Base-by-base conservation (phyloP, 2,888 invertebrate species). In the Nezara viridula region DNA sequence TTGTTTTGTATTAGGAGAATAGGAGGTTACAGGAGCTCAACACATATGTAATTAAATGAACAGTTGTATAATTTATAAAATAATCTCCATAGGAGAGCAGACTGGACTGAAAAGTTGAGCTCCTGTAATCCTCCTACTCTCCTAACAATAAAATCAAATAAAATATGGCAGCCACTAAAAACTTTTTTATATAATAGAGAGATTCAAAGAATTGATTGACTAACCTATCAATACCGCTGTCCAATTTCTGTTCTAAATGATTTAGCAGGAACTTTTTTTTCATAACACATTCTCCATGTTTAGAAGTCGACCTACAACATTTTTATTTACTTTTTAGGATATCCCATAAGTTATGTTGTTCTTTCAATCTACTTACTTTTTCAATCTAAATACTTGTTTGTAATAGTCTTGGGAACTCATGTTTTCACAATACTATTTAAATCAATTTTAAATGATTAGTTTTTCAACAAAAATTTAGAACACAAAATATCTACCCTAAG, bases 221-320 rank as follows among this genome's bases (percentile, higher is more conserved):
- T 32, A 50, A 85, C 92, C 93, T 95, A 92, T 98, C 97, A 90
- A 98, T 92, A 0, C 98, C 98, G 0, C 95, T 95, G 92, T 99
- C 99, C 90, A 99, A 94, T 93, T 99, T 99, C 90, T 95, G 95
- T 93, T 99, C 98, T 89, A 98, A 95, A 92, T 97, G 97, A 91
- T 98, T 97, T 92, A 98, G 94, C 86, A 98, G 95, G 37, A 95
- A 94, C 91, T 97, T 96, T 92, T 98, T 98, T 92, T 96, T 97
- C 90, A 97, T 96, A 89, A 97, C 93, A 92, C 98, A 98, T 90
- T 98, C 97, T n/a, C 95, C 96, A 92, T 98, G 97, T 92, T 96
- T 97, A 12, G 97, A 95, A 0, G 98, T 96, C 88, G 97, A 96
- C 91, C 98, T 98, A 92, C 90, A 93, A 93, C 89, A 89, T 44